Evolutionary conservation across 2,888 invertebrate genomes (phyloP).

Genomic region (Quadroppia sp.): DNA sequence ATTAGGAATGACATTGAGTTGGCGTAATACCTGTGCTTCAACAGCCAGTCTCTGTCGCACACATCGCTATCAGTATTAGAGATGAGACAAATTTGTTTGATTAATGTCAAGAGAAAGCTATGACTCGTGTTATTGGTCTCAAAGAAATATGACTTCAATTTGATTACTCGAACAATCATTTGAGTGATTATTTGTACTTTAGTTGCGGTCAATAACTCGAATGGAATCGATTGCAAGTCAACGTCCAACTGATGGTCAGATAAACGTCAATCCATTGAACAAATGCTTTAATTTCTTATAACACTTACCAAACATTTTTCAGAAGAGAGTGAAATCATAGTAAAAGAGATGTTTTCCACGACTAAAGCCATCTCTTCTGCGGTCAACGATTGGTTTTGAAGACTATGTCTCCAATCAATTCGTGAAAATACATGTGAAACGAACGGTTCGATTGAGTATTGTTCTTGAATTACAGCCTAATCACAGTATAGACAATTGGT

Average conservation of each 20-base stretch:
- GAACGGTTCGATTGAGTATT: constrained; percentile 35
- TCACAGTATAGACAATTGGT: background rate
- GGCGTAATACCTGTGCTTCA: constrained; percentile 20
- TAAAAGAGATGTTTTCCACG: constrained; percentile 39
- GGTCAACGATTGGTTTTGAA: constrained; percentile 37
- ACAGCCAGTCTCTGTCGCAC: constrained; percentile 18
- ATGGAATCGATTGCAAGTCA: constrained; percentile 34
- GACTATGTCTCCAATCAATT: constrained; percentile 41
- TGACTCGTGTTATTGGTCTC: constrained; percentile 20
- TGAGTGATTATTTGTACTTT: constrained; percentile 33
- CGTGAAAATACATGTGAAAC: constrained; percentile 20
- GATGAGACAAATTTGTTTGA: constrained; percentile 23
- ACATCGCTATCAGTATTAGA: background rate
- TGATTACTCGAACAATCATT: constrained; percentile 38
- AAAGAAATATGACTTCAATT: constrained; percentile 38
- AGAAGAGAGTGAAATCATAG: constrained; percentile 30
- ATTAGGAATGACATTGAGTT: background rate
- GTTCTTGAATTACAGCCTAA: constrained; percentile 39
- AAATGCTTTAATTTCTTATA: background rate
- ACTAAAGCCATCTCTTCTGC: constrained; percentile 29
- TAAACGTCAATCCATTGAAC: background rate
- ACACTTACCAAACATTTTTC: constrained; percentile 31
- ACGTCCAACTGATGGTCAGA: constrained; percentile 5
- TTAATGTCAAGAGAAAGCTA: constrained; percentile 2
- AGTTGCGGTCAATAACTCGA: constrained; percentile 21